These are phyloP conservation scores for Drosophila siamana DNA, from an alignment of 2,888 invertebrate species.

Conservation along the genomic window DNA sequence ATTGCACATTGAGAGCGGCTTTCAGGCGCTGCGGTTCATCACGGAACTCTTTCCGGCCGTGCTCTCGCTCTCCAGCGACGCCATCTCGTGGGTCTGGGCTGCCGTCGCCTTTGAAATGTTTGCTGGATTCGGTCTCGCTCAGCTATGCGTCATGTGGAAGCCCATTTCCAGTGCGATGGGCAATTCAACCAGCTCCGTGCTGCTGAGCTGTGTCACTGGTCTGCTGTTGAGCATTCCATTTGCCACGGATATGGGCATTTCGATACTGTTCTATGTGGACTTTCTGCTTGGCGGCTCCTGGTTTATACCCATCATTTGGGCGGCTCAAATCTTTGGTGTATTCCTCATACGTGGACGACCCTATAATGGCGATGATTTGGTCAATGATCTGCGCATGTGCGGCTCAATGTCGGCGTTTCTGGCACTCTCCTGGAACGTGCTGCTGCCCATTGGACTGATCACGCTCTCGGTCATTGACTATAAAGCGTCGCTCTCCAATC, in stretches of 20 bases:
- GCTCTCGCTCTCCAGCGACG: conserved; percentile 90
- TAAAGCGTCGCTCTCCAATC: conserved; percentile 89
- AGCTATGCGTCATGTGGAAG: conserved; percentile 96
- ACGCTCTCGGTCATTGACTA: conserved; percentile 90
- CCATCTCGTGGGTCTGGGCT: conserved; percentile 95
- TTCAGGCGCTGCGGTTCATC: conserved; percentile 93
- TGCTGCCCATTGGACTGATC: conserved; percentile 92
- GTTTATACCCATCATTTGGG: conserved; percentile 93
- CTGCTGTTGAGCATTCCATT: conserved; percentile 93
- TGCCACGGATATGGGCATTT: conserved; percentile 94
- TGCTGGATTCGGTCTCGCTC: conserved; percentile 94
- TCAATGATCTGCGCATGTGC: conserved; percentile 85
- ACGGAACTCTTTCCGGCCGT: conserved; percentile 96
- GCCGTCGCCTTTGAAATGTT: conserved; percentile 94
- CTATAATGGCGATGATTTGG: conserved; percentile 89
- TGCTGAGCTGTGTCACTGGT: conserved; percentile 92
- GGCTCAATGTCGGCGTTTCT: conserved; percentile 88
- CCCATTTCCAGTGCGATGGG: conserved; percentile 93
- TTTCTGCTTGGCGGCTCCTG: conserved; percentile 93
- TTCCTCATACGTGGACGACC: conserved; percentile 94
- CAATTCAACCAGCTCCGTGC: conserved; percentile 91
- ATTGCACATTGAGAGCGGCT: conserved; percentile 88
- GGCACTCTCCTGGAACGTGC: conserved; percentile 95
- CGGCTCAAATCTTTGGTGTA: conserved; percentile 92
- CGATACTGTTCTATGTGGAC: conserved; percentile 93